phyloP scores from a whole-genome alignment of 1,140 invertebrate genomes.

The Drosophila pruinosa region DNA sequence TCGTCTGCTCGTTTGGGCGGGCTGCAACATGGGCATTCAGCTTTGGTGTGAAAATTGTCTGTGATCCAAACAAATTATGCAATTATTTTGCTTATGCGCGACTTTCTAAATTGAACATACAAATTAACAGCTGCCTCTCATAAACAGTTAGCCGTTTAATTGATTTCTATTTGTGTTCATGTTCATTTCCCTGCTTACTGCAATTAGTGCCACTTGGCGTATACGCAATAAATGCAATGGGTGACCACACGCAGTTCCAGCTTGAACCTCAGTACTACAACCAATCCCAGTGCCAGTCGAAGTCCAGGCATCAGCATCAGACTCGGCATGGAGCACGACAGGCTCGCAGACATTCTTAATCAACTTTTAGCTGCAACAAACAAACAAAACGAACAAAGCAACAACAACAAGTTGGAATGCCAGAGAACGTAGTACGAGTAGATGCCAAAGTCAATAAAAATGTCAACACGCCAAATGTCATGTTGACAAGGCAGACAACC shows the following conservation, averaged over 20 bases:
- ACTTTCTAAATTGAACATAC: slow-evolving; percentile 63
- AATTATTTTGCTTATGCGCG: slow-evolving; percentile 56
- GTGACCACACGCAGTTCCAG: slow-evolving; percentile 36
- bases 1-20: not conserved
- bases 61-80: slow-evolving; percentile 46
- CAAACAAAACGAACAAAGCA: slow-evolving; percentile 21
- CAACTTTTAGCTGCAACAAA: slow-evolving; percentile 60
- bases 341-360: slow-evolving; percentile 64
- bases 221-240: slow-evolving; percentile 65
- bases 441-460: slow-evolving; percentile 79
- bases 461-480: slow-evolving; percentile 80
- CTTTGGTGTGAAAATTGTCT: slow-evolving; percentile 46
- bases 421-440: slow-evolving; percentile 27
- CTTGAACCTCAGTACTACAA: not conserved
- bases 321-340: slow-evolving; percentile 11
- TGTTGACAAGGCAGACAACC: slow-evolving; percentile 74
- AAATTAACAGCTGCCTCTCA: slow-evolving; percentile 49
- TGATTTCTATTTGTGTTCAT: slow-evolving; percentile 26
- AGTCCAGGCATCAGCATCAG: not conserved
- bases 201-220: slow-evolving; percentile 74
- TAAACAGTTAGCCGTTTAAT: slow-evolving; percentile 47
- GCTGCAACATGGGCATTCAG: not conserved
- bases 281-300: not conserved
- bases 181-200: not conserved
- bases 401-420: slow-evolving; percentile 19